These are phyloP conservation scores for Euclidia mi DNA, from an alignment of 2,888 invertebrate genomes.

Conservation along the genomic window DNA sequence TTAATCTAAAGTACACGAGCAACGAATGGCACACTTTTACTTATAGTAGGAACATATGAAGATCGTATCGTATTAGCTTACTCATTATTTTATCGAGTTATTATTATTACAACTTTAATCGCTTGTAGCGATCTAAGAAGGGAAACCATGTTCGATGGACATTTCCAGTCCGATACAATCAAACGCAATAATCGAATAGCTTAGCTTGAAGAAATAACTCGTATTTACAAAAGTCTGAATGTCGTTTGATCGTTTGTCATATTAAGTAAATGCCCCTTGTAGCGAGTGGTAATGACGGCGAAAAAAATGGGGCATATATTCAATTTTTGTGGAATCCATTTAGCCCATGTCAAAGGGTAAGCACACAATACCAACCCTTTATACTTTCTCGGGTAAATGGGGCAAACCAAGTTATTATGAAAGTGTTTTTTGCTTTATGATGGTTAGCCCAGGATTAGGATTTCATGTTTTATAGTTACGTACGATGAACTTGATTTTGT, in stretches of 20 bases:
- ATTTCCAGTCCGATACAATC: neutral
- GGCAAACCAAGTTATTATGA: constrained; percentile 4
- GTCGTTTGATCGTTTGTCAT: no score
- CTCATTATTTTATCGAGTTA: neutral
- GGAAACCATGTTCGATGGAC: neutral
- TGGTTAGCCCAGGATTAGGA: neutral
- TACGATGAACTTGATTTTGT: no score
- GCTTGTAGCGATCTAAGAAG: neutral
- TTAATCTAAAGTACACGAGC: no score
- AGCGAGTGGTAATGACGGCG: no score
- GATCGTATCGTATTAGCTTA: neutral
- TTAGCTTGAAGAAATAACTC: neutral
- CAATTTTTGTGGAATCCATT: constrained; percentile 1
- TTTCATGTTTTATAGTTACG: no score
- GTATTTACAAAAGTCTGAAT: no score
- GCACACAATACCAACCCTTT: constrained; percentile 11
- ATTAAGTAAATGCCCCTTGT: no score
- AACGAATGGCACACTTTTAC: no score
- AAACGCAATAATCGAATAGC: neutral
- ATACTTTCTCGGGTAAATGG: constrained; percentile 6
- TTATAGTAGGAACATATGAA: neutral
- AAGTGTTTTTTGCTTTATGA: neutral
- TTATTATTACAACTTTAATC: neutral
- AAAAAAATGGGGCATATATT: constrained; percentile 1
- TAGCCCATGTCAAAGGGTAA: constrained; percentile 13